Evolutionary conservation across 2,888 invertebrate species (phyloP).

Genomic region (Caenorhabditis drosophilae): DNA sequence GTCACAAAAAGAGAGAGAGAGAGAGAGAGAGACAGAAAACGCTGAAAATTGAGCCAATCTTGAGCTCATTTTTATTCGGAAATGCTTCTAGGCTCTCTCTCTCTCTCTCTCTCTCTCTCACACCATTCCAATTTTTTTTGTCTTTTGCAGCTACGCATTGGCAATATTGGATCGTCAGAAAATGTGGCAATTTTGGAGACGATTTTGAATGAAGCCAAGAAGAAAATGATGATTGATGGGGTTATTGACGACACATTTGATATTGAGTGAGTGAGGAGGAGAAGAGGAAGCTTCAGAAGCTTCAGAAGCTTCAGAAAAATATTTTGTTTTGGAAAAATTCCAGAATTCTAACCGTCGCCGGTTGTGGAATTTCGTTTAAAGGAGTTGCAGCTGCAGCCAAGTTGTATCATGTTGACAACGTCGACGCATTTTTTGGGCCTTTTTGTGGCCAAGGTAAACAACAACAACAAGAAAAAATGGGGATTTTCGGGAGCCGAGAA

Average conservation of each 20-base stretch:
- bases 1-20: too few relatives aligned
- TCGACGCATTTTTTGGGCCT: slow-evolving; percentile 52
- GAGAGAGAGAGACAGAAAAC: too few relatives aligned
- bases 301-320: background rate
- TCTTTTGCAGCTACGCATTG: slow-evolving; percentile 48
- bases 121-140: too few relatives aligned
- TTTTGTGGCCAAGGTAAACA: slow-evolving; percentile 47
- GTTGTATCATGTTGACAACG: slow-evolving; percentile 45
- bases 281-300: background rate
- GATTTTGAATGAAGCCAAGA: slow-evolving; percentile 53
- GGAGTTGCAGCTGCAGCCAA: slow-evolving; percentile 52
- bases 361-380: slow-evolving; percentile 50
- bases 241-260: slow-evolving; percentile 55
- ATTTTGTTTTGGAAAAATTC: too few relatives aligned
- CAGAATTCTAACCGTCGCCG: slow-evolving; percentile 41
- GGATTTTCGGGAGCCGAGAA: too few relatives aligned
- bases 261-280: slow-evolving; percentile 52
- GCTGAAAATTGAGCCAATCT: too few relatives aligned
- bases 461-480: too few relatives aligned
- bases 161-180: slow-evolving; percentile 57
- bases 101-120: too few relatives aligned
- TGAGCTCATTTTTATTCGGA: too few relatives aligned
- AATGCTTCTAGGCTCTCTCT: too few relatives aligned
- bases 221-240: slow-evolving; percentile 50
- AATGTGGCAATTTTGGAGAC: slow-evolving; percentile 57